These are phyloP conservation scores for Periplaneta americana DNA, from an alignment of 1,140 invertebrate genomes.

Conservation along the genomic window DNA sequence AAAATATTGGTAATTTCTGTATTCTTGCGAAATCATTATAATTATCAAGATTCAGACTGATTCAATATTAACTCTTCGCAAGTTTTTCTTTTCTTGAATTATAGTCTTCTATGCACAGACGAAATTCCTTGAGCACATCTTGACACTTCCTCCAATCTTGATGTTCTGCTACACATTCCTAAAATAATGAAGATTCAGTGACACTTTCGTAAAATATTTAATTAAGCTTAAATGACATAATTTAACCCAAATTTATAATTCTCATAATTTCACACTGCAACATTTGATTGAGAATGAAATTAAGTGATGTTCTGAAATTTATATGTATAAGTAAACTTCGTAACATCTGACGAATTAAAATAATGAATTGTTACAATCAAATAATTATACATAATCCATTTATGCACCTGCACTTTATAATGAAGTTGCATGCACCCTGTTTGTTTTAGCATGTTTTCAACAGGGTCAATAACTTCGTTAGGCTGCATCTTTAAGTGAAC, in stretches of 20 bases:
- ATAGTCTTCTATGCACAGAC: slow-evolving; percentile 64
- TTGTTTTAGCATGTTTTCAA: slow-evolving; percentile 77
- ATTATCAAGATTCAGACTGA: neutral
- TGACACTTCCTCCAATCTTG: slow-evolving; percentile 91
- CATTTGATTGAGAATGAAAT: neutral
- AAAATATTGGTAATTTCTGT: neutral
- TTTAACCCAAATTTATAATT: neutral
- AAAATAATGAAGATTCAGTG: slow-evolving; percentile 33
- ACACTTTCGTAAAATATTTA: neutral
- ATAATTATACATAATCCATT: neutral
- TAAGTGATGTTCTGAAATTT: neutral
- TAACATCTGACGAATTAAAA: no score
- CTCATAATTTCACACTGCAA: neutral
- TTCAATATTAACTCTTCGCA: neutral
- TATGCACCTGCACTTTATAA: slow-evolving; percentile 71
- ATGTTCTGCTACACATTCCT: slow-evolving; percentile 84
- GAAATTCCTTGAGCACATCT: slow-evolving; percentile 70
- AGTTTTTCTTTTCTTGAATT: slow-evolving; percentile 27
- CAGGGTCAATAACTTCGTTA: slow-evolving; percentile 58
- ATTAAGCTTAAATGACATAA: neutral
- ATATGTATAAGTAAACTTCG: neutral
- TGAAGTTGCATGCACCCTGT: slow-evolving; percentile 84
- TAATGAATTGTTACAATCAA: neutral
- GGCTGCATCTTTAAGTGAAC: neutral
- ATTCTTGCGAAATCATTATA: neutral